Evolutionary conservation across 2,888 invertebrate species (phyloP).

Genomic region (Trichopria drosophilae): DNA sequence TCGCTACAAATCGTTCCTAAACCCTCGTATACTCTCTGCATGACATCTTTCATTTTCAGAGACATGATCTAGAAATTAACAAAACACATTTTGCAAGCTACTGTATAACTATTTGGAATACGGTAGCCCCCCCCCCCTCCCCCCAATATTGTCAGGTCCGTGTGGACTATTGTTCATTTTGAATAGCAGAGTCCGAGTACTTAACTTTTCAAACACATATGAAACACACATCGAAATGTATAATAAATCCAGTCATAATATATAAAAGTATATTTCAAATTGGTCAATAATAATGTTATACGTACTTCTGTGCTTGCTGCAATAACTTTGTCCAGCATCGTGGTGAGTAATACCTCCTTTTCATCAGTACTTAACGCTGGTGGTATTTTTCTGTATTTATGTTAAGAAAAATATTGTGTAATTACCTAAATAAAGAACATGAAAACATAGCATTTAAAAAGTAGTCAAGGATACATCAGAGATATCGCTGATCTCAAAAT

Average conservation of each 20-base stretch:
- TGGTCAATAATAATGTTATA: conserved; percentile 1
- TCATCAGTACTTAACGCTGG: conserved; percentile 47
- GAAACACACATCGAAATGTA: too few relatives aligned
- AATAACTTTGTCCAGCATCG: conserved; percentile 50
- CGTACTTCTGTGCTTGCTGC: conserved; percentile 47
- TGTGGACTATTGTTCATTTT: too few relatives aligned
- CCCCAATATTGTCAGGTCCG: too few relatives aligned
- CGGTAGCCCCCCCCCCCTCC: too few relatives aligned
- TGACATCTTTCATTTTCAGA: conserved; percentile 40
- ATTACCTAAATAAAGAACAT: not conserved
- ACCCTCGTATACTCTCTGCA: conserved; percentile 41
- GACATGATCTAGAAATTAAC: conserved; percentile 41
- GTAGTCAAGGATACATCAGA: conserved; percentile 44
- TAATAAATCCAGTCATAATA: too few relatives aligned
- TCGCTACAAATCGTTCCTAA: conserved; percentile 47
- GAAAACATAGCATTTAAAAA: not conserved
- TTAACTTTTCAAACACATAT: too few relatives aligned
- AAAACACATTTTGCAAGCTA: too few relatives aligned
- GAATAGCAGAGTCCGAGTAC: too few relatives aligned
- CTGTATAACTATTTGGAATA: too few relatives aligned
- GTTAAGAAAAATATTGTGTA: conserved; percentile 20
- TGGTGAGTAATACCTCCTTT: conserved; percentile 46
- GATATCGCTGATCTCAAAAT: conserved; percentile 47
- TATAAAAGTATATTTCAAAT: too few relatives aligned
- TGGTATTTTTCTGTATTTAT: conserved; percentile 42